Evolutionary conservation across 2,113 vertebrate species (phyloP).

Genomic region (Alectura lathami): DNA sequence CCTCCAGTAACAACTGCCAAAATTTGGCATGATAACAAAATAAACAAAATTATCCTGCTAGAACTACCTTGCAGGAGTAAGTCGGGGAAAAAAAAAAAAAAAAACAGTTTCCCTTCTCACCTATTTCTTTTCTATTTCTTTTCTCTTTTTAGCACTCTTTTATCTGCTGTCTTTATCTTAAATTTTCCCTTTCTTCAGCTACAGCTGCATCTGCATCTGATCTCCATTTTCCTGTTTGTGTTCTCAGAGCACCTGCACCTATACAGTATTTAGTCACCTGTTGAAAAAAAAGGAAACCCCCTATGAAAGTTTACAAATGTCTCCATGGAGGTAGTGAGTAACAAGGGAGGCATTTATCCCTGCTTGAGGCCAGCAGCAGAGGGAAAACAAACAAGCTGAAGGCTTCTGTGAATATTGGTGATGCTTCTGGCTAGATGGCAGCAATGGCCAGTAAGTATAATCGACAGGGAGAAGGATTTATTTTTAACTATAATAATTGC

Average conservation of each 20-base stretch:
- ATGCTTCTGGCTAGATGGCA: conserved; percentile 57
- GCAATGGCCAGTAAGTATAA: conserved; percentile 51
- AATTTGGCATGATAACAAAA: neutral
- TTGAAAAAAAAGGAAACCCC: neutral
- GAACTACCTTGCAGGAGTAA: neutral
- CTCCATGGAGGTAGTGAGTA: neutral
- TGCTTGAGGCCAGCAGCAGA: neutral
- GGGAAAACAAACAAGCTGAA: conserved; percentile 32
- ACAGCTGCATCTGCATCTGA: conserved; percentile 15
- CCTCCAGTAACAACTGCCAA: neutral
- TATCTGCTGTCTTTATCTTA: neutral
- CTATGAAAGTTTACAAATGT: conserved; percentile 22
- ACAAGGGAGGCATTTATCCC: conserved; percentile 20
- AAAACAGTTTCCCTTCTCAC: conserved; percentile 1
- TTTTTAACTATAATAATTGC: neutral
- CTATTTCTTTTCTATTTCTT: neutral
- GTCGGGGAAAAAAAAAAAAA: neutral
- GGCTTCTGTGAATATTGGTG: neutral
- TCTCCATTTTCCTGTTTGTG: conserved; percentile 33
- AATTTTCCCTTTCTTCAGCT: neutral
- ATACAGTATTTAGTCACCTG: conserved; percentile 12
- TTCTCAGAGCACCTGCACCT: conserved; percentile 9
- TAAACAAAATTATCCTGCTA: neutral
- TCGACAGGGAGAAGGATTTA: neutral
- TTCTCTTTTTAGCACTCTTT: neutral